Evolutionary conservation across 2,797 vertebrate genomes (phyloP), one percentile per base, ranked within the genome.

Genomic region (Pogoniulus pusillus): DNA sequence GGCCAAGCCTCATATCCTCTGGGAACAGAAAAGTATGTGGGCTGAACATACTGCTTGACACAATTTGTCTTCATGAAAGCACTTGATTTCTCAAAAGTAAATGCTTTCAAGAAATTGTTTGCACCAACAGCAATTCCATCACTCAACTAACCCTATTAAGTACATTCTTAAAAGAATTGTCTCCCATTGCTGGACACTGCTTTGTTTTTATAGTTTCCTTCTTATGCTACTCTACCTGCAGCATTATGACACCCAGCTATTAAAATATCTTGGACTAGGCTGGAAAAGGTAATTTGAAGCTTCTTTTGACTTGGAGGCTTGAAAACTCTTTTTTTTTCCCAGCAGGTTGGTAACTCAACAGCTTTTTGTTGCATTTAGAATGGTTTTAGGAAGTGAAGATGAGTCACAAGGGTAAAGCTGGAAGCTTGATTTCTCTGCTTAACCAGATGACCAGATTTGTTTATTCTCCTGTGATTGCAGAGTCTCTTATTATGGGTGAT

Each of bases 1-100:
- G 88, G 85, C 69, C 77, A 95, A 63, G 20, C 72, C 24, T 58
- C 7, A 1, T 43, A 73, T 66, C 91, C 76, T 77, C 57, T 43
- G 80, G 55, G 87, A 94, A 70, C 0, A 89, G 41, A 58, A 13
- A 64, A 91, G 47, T 70, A 29, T 57, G 89, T 92, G 76, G 72
- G 85, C 54, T 80, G 81, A 86, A 53, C 60, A 39, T 34, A 58
- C 63, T 84, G 71, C 74, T 74, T 62, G 19, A 87, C 71, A 93
- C 62, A 53, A 66, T 91, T 95, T 82, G 41, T 77, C 65, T 70
- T 79, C 32, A 43, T 45, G 32, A 72, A 93, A 95, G 82, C 78
- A 69, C 78, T 70, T 19, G 2, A 37, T 65, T 89, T 87, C 54
- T 68, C 62, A 69, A 74, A 93, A 80, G 47, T 71, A 91, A 96